Evolutionary conservation across 92 coral and sea anemone genomes (phyloP).

Genomic region (Heliopora coerulea): DNA sequence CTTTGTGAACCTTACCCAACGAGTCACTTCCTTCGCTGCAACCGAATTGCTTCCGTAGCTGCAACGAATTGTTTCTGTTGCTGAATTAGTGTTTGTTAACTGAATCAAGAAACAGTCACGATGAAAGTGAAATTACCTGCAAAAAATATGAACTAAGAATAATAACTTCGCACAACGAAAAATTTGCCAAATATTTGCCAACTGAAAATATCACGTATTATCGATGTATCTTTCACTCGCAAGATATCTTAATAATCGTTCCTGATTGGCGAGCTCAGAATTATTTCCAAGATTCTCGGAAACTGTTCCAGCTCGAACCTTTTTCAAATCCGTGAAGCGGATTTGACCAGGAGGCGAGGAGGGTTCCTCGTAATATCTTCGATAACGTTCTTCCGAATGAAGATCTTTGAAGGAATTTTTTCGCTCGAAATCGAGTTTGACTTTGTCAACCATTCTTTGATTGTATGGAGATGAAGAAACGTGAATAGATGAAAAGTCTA

Average conservation of each 20-base stretch:
- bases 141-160: too few relatives aligned
- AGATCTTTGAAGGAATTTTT: constrained; percentile 10
- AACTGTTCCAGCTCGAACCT: background rate
- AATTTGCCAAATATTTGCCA: too few relatives aligned
- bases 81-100: too few relatives aligned
- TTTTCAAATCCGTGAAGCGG: constrained; percentile 24
- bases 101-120: too few relatives aligned
- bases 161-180: background rate
- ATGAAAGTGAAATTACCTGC: too few relatives aligned
- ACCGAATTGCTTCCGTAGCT: too few relatives aligned
- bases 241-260: constrained; percentile 6
- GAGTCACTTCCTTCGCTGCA: too few relatives aligned
- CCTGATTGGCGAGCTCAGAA: background rate
- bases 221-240: constrained; percentile 15
- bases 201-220: background rate
- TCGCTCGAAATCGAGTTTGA: background rate
- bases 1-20: too few relatives aligned
- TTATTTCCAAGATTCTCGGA: background rate
- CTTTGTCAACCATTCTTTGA: background rate
- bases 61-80: too few relatives aligned
- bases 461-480: constrained; percentile 18
- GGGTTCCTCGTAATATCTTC: background rate
- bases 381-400: background rate
- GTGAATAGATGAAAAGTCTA: constrained; percentile 8
- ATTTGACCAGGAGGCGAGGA: background rate